phyloP scores from a whole-genome alignment of 2,888 invertebrate species.

The Pristionchus maxplancki region DNA sequence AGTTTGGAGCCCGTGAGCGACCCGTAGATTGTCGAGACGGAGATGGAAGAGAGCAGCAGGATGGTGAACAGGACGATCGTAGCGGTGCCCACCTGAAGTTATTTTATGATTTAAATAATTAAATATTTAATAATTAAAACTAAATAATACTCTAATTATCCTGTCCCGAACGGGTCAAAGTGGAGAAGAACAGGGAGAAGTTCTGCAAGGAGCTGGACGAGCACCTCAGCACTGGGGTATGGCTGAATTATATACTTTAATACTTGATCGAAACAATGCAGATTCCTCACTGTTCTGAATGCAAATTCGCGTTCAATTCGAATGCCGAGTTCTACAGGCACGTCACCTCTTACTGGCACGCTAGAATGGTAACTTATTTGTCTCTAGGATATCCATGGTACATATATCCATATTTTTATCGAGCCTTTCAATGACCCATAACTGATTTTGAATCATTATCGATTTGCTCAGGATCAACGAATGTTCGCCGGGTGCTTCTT shows the following conservation, averaged over 20 bases:
- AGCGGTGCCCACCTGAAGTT: slow-evolving; percentile 46
- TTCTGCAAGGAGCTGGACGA: not conserved
- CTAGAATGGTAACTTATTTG: not conserved
- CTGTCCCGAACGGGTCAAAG: not conserved
- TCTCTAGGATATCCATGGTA: not conserved
- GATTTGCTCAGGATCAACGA: not conserved
- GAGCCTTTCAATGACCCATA: too few species aligned
- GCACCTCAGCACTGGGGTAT: not conserved
- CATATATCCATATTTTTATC: not conserved
- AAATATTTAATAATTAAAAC: too few species aligned
- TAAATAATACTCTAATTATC: too few species aligned
- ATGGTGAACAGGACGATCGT: slow-evolving; percentile 45
- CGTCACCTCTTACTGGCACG: not conserved
- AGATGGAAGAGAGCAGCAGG: slow-evolving; percentile 36
- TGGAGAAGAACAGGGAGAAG: not conserved
- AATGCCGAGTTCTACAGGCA: not conserved
- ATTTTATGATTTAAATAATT: not conserved
- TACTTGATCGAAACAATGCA: too few species aligned
- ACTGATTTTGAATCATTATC: too few species aligned
- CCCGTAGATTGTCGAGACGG: slow-evolving; percentile 47
- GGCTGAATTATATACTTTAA: not conserved
- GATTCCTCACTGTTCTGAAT: not conserved
- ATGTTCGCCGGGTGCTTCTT: not conserved
- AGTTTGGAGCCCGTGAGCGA: slow-evolving; percentile 48
- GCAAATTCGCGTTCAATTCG: not conserved